Percentiles rank a stretch among this genome's conserved stretches.
phyloP scores from a whole-genome alignment of 2,797 vertebrate species.

The Lacerta agilis region DNA sequence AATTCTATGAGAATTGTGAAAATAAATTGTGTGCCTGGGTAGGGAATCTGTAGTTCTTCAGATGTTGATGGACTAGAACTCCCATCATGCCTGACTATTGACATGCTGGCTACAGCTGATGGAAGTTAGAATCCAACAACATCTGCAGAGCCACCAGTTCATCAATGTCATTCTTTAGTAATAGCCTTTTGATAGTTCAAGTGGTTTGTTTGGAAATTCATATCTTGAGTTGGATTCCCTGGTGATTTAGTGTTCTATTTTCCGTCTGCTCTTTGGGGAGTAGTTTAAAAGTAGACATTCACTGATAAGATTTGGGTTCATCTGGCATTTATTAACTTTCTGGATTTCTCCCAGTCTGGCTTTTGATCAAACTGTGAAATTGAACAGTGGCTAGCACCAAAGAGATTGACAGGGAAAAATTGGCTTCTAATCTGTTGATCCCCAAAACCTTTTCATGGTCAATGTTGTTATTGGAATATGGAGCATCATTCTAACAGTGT shows the following conservation, averaged over 20 bases:
- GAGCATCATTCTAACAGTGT: neutral
- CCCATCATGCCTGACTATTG: no score
- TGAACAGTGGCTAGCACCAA: neutral
- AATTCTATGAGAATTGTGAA: neutral
- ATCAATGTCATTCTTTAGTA: neutral
- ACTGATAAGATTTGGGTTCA: neutral
- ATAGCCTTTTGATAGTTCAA: neutral
- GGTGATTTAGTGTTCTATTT: neutral
- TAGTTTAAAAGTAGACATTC: neutral
- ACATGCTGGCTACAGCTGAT: no score
- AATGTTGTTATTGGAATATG: slow-evolving; percentile 1
- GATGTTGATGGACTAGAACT: no score
- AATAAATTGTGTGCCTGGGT: neutral
- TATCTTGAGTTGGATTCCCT: neutral
- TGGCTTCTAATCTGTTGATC: neutral
- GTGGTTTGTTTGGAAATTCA: neutral
- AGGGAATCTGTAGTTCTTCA: no score
- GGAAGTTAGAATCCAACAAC: neutral
- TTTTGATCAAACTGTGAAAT: slow-evolving; percentile 6
- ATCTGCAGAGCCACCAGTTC: neutral
- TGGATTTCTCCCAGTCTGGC: neutral
- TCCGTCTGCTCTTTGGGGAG: neutral
- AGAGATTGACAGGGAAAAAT: neutral
- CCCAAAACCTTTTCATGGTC: neutral
- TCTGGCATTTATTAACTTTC: slow-evolving; percentile 10